Conservation (phyloP, 2,113 vertebrate genomes). For the Nematolebias whitei region DNA sequence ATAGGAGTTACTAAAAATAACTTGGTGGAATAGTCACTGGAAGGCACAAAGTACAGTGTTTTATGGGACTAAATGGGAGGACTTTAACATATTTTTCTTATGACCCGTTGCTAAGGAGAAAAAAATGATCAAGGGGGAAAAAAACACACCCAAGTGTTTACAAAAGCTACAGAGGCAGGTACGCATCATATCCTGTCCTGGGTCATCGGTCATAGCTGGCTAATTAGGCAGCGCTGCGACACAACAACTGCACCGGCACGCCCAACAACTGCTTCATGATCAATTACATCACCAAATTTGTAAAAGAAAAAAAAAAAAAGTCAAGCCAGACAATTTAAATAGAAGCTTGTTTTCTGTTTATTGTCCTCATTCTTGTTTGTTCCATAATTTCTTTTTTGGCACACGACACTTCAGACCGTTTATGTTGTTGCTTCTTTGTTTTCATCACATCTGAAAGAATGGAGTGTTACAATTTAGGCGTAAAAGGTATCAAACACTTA, state of each 20-base stretch:
- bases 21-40: background rate
- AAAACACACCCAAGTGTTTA: conserved; percentile 75
- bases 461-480: conserved; percentile 59
- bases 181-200: conserved; percentile 77
- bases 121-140: conserved; percentile 50
- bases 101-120: conserved; percentile 57
- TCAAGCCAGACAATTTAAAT: conserved; percentile 16
- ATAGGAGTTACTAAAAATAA: conserved; percentile 49
- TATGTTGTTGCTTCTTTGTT: conserved; percentile 28
- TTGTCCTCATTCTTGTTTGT: conserved; percentile 25
- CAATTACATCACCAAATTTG: conserved; percentile 46
- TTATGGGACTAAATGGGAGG: conserved; percentile 20
- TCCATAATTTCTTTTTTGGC: conserved; percentile 36
- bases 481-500: conserved; percentile 73
- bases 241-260: conserved; percentile 59
- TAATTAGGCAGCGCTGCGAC: conserved; percentile 61
- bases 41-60: conserved; percentile 36
- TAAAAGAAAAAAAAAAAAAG: conserved; percentile 13
- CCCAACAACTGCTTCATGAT: conserved; percentile 55
- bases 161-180: conserved; percentile 71
- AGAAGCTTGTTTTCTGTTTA: conserved; percentile 24
- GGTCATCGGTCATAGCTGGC: conserved; percentile 65
- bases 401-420: conserved; percentile 24
- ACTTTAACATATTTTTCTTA: conserved; percentile 66
- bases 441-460: conserved; percentile 58